Evolutionary conservation across 2,888 invertebrate species (phyloP), one percentile per base, ranked within the genome.

Genomic region (Alitta virens): DNA sequence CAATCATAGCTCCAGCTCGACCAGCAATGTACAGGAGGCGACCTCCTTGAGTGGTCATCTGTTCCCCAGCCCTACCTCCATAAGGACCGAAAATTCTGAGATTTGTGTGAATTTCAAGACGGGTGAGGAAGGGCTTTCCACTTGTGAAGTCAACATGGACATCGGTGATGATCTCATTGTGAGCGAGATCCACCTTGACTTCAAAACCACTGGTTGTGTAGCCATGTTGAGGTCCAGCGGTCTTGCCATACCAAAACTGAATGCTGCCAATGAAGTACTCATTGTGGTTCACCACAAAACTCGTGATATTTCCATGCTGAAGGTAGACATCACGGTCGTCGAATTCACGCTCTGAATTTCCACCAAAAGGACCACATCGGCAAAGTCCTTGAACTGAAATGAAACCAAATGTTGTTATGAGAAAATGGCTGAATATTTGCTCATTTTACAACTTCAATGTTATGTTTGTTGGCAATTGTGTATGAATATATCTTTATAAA

Each of bases 251-350:
- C 33, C 49, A 49, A 12, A 59, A 27, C 38, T 51, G 59, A 16
- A 59, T 9, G 25, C 59, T 59, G 59, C 59, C 49, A 25, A 59
- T 59, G 51, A 59, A 59, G 40, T 59, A 59, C 23, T 59, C 59
- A 23, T 59, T 59, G 59, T 59, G 59, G 18, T 51, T 59, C 33
- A 59, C 52, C 7, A 51, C 2, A 23, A 59, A 59, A 14, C 59
- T 51, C 3, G 59, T 59, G 52, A 59, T 51, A 25, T 59, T 59
- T 3, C 59, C 59, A n/a, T 38, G 18, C 1, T 40, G 50, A 1
- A 18, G 33, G 40, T 59, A 59, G 23, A 12, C 50, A 3, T 59
- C 59, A 21, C 59, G 59, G 52, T 59, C 59, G 24, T 14, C 24
- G 51, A 59, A 59, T 7, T 24, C 25, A 23, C 49, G 27, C 1